Conservation (phyloP, 2,888 invertebrate genomes). For the Caenorhabditis zanzibari region DNA sequence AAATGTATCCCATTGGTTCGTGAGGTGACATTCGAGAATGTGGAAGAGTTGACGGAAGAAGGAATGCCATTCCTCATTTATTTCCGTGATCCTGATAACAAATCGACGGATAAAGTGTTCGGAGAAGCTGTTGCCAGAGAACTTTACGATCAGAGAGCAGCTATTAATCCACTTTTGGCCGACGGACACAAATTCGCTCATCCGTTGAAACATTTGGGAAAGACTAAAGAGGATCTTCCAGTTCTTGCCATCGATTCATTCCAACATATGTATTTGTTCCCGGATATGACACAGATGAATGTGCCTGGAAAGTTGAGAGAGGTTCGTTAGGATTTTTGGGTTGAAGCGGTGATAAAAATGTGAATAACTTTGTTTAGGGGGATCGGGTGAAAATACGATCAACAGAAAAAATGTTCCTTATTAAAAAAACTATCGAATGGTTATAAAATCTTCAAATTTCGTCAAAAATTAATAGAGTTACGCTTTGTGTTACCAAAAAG, state of each 20-base stretch:
- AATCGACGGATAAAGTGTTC: conserved; percentile 91
- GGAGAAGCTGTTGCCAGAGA: conserved; percentile 89
- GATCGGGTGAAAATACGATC: too few relatives aligned
- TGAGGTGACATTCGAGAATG: conserved; percentile 97
- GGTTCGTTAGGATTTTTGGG: conserved; percentile 45
- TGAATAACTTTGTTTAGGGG: too few relatives aligned
- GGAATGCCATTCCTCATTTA: conserved; percentile 97
- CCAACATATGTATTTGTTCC: conserved; percentile 98
- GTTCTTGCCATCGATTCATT: conserved; percentile 98
- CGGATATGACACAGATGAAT: conserved; percentile 87
- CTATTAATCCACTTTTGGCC: conserved; percentile 96
- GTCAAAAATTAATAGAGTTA: too few relatives aligned
- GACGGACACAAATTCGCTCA: conserved; percentile 97
- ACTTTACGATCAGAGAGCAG: conserved; percentile 92
- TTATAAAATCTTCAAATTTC: too few relatives aligned
- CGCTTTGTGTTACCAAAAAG: too few relatives aligned
- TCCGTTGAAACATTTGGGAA: conserved; percentile 88
- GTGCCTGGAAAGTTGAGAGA: conserved; percentile 80
- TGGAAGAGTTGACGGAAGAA: conserved; percentile 89
- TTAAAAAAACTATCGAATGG: too few relatives aligned
- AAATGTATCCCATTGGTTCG: conserved; percentile 96
- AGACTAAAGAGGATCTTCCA: conserved; percentile 88
- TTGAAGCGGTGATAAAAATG: too few relatives aligned
- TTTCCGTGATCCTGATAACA: conserved; percentile 92
- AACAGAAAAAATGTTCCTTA: too few relatives aligned